A percentile compares a stretch with the other conserved stretches of the same genome.
These are phyloP conservation scores for Vespertilio murinus DNA, from an alignment of 2,797 vertebrate genomes.

Conservation along the genomic window DNA sequence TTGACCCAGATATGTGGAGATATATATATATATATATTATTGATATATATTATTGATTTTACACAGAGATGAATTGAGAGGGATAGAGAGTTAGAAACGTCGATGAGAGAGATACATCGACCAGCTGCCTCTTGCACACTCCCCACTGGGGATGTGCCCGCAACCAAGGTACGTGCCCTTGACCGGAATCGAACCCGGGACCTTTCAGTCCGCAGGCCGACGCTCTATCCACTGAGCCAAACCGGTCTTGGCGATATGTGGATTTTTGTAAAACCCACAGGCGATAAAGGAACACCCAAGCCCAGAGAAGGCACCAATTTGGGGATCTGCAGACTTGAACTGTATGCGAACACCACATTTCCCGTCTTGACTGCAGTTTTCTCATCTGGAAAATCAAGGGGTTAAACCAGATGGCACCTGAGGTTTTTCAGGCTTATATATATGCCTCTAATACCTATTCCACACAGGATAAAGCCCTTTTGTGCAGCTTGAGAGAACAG, in stretches of 20 bases:
- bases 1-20: background rate
- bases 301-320: background rate
- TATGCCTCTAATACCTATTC: background rate
- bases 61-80: no score
- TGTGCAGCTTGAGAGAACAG: background rate
- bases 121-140: no score
- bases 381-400: constrained; percentile 5
- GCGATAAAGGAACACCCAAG: background rate
- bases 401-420: background rate
- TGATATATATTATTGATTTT: no score
- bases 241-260: no score
- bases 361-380: background rate
- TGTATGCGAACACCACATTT: background rate
- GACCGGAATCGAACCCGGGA: no score
- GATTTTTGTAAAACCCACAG: background rate
- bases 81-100: no score
- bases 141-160: no score
- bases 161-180: no score
- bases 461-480: background rate
- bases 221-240: no score
- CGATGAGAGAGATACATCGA: no score
- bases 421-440: background rate
- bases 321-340: background rate
- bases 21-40: no score
- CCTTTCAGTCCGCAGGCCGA: no score